Evolutionary conservation across 2,113 vertebrate genomes (phyloP).

Genomic region (Piaya cayana): DNA sequence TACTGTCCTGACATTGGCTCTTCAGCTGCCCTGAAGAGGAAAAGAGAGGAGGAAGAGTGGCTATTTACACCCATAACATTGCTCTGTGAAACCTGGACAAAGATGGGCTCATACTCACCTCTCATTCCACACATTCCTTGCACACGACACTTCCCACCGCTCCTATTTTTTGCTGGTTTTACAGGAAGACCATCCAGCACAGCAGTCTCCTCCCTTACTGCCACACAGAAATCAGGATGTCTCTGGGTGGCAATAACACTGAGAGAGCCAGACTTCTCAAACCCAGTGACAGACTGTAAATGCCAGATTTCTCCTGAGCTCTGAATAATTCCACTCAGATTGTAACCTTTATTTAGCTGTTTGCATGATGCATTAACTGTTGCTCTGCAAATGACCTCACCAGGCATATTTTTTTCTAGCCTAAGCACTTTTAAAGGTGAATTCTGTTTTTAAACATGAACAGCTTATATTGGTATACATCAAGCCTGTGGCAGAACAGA

Average conservation of each 20-base stretch:
- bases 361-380: slow-evolving; percentile 68
- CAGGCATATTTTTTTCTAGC: slow-evolving; percentile 27
- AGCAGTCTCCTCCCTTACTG: not conserved
- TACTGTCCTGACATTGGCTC: not conserved
- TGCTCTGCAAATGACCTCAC: slow-evolving; percentile 55
- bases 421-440: slow-evolving; percentile 59
- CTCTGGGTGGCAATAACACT: slow-evolving; percentile 4
- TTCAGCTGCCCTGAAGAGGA: not conserved
- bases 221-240: not conserved
- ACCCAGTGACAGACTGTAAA: slow-evolving; percentile 62
- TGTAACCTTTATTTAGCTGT: slow-evolving; percentile 74
- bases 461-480: not conserved
- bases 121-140: not conserved
- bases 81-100: not conserved
- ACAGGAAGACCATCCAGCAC: not conserved
- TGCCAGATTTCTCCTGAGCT: slow-evolving; percentile 56
- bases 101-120: not conserved
- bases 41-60: not conserved
- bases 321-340: slow-evolving; percentile 68
- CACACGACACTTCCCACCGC: not conserved
- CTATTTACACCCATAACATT: not conserved
- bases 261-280: slow-evolving; percentile 32
- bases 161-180: not conserved
- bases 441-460: slow-evolving; percentile 38
- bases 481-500: not conserved